Percentiles rank a stretch among this genome's conserved stretches.
phyloP scores from a whole-genome alignment of 2,888 invertebrate species.

The Tetropium fuscum region DNA sequence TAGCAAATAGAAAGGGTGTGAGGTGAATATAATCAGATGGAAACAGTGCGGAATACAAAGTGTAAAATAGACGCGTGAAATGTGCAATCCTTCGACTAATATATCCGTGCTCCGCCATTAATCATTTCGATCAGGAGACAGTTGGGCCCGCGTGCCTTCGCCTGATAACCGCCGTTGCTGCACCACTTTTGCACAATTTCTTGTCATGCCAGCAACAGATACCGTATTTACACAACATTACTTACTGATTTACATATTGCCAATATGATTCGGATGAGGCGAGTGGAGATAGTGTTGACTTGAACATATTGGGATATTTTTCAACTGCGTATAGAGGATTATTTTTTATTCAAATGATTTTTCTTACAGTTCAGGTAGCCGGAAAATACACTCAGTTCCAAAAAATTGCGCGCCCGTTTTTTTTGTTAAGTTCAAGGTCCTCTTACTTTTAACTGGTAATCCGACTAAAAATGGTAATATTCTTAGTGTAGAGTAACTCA shows the following conservation, averaged over 20 bases:
- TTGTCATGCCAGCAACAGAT: constrained; percentile 39
- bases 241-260: constrained; percentile 28
- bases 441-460: too few relatives aligned
- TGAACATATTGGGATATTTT: not conserved
- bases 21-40: constrained; percentile 33
- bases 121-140: constrained; percentile 61
- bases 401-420: too few relatives aligned
- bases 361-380: too few relatives aligned
- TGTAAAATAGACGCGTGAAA: constrained; percentile 53
- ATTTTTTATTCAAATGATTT: too few relatives aligned
- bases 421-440: too few relatives aligned
- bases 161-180: constrained; percentile 52
- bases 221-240: constrained; percentile 41
- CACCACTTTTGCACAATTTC: constrained; percentile 38
- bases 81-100: constrained; percentile 57
- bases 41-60: constrained; percentile 40
- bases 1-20: constrained; percentile 29
- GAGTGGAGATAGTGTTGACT: constrained; percentile 1
- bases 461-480: too few relatives aligned
- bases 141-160: constrained; percentile 57
- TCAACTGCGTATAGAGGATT: too few relatives aligned
- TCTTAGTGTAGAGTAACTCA: too few relatives aligned
- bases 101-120: constrained; percentile 60
- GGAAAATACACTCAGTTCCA: too few relatives aligned
- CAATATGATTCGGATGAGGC: constrained; percentile 8